These are phyloP conservation scores for Athalia circularis DNA, from an alignment of 2,888 invertebrate genomes.

Conservation along the genomic window DNA sequence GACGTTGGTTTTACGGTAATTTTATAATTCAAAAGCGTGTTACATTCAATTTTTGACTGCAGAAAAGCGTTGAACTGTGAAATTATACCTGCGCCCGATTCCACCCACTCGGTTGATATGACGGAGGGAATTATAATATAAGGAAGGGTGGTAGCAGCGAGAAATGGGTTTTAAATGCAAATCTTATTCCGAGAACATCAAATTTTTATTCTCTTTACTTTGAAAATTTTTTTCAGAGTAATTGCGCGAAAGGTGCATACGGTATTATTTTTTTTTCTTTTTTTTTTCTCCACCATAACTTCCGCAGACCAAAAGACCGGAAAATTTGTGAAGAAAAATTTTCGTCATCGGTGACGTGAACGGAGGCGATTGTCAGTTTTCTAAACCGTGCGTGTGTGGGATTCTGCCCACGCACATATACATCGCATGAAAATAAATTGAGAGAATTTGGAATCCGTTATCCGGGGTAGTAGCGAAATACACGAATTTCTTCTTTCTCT, in stretches of 20 bases:
- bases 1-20: background rate
- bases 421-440: constrained; percentile 9
- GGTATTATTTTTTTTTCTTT: background rate
- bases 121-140: no score
- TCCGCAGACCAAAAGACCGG: background rate
- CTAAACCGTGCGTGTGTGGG: background rate
- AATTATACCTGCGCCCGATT: background rate
- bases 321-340: background rate
- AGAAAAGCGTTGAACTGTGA: no score
- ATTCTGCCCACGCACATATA: background rate
- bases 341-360: no score
- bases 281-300: background rate
- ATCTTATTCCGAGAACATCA: no score
- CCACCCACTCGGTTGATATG: background rate
- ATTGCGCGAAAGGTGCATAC: background rate
- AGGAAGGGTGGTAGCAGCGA: no score
- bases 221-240: no score
- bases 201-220: no score
- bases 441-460: constrained; percentile 24
- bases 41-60: background rate
- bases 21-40: background rate
- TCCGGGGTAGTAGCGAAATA: background rate
- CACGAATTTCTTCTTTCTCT: no score
- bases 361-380: background rate
- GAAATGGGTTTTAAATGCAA: no score